Evolutionary conservation across 2,888 invertebrate species (phyloP), one percentile per base, ranked within the genome.

Genomic region (Meiosimyza decipiens): DNA sequence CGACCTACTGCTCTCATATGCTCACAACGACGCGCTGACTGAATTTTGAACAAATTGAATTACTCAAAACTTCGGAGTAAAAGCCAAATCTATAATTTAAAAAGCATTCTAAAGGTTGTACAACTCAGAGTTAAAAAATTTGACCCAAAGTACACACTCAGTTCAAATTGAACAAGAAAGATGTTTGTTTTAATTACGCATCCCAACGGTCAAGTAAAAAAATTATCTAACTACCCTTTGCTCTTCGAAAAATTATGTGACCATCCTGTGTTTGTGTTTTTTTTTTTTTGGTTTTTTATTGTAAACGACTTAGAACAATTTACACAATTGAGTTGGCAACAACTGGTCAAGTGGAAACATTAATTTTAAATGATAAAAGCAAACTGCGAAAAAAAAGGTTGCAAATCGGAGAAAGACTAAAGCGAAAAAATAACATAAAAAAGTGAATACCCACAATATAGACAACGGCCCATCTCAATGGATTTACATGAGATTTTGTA

Each of bases 301-400:
- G 76, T 76, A 74, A 63, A 71, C 59, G 59, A 55, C 74, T 47
- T 63, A 22, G 33, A 55, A 50, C 69, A 71, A 79, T 80, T 82
- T 80, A 79, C 74, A 77, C 79, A 81, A 82, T 80, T 82, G 80
- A 78, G 80, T 80, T 78, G 80, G 77, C 79, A 79, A 76, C 82
- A 78, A 78, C 75, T 77, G 77, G 73, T 77, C 80, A 78, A 82
- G 82, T 79, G 80, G 77, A 77, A 76, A 73, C 82, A 83, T 84
- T 84, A 78, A 83, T 82, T 82, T 82, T 83, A 82, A 84, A 84
- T 80, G 82, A 78, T 81, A 82, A 83, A 72, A 54, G 72, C 73
- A 62, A 73, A 80, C 78, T 78, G 15, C 16, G 15, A 47, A 55
- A 77, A 78, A 62, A 50, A 52, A 47, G 28, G 15, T 12, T 15